phyloP scores from a whole-genome alignment of 2,888 invertebrate genomes.

The Dioctria rufipes region DNA sequence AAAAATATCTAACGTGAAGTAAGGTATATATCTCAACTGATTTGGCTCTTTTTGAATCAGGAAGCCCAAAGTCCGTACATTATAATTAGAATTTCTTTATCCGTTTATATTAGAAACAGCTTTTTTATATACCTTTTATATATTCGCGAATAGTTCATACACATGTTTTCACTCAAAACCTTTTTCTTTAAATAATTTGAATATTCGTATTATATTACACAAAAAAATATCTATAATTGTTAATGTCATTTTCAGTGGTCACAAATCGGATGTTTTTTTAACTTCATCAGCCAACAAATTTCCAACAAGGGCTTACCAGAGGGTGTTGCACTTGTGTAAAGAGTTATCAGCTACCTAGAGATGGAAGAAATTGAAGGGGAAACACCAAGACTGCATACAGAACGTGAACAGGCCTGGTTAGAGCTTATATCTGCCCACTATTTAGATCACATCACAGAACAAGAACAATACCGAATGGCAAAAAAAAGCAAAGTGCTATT shows the following conservation, averaged over 20 bases:
- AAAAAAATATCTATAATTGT: neutral
- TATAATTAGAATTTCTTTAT: too few species aligned
- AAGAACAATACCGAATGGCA: conserved; percentile 76
- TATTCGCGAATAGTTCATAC: too few species aligned
- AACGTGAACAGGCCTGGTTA: conserved; percentile 82
- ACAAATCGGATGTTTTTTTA: conserved; percentile 76
- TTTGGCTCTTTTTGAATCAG: too few species aligned
- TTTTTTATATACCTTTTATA: too few species aligned
- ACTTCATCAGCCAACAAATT: conserved; percentile 79
- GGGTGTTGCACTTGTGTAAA: conserved; percentile 74
- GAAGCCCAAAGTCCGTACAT: too few species aligned
- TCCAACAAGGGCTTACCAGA: conserved; percentile 71
- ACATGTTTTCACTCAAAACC: too few species aligned
- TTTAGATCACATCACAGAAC: conserved; percentile 74
- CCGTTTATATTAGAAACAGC: too few species aligned
- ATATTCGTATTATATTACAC: too few species aligned
- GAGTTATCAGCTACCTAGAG: conserved; percentile 75
- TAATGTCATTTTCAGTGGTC: conserved; percentile 66
- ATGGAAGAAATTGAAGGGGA: conserved; percentile 71
- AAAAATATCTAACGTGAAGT: too few species aligned
- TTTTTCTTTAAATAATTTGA: too few species aligned
- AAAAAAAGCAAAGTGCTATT: conserved; percentile 79
- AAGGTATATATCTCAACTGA: too few species aligned
- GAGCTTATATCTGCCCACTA: conserved; percentile 79
- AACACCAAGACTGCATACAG: conserved; percentile 74